Evolutionary conservation across 1,140 invertebrate species (phyloP), one percentile per base, ranked within the genome.

Genomic region (Ladona fulva): DNA sequence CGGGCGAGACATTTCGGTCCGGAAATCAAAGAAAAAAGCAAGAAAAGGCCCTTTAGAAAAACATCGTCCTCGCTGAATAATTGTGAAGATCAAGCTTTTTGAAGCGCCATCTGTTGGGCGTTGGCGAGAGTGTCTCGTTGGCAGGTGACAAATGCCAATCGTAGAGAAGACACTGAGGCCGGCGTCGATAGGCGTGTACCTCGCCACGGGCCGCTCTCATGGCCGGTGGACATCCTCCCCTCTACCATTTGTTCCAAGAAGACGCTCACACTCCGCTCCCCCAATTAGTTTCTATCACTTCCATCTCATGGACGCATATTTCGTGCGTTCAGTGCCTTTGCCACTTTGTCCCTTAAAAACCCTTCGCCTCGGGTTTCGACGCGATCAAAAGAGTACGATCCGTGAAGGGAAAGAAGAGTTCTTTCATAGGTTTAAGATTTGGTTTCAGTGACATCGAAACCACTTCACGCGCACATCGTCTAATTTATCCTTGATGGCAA

Each of bases 61-160:
- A 66, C 3, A 66, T 6, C 44, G 44, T 19, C 52, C n/a, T 12
- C n/a, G 16, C 14, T 66, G 52, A 66, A 19, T 66, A 66, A 66
- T 66, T 66, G 52, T 19, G 3, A 12, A 66, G n/a, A 66, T 66
- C 52, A 12, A 66, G 52, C 52, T 66, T 66, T 66, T 22, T 12
- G 52, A 66, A 66, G 16, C 14, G 52, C 52, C n/a, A 66, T 66
- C 52, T 66, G n/a, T 66, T 12, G 52, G 52, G 44, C 44, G 44
- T 10, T 19, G 44, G 44, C 44, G 19, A 19, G 44, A 3, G 52
- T 66, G 52, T 16, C 52, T 5, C 5, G 5, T 1, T 66, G 52
- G 52, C 52, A 66, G 52, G 52, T 66, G 52, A 66, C 52, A 66
- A 66, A 66, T 66, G 52, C 52, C 52, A 66, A 66, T 66, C 52